Base-by-base conservation (phyloP, 2,113 vertebrate species). In the Anguilla rostrata region DNA sequence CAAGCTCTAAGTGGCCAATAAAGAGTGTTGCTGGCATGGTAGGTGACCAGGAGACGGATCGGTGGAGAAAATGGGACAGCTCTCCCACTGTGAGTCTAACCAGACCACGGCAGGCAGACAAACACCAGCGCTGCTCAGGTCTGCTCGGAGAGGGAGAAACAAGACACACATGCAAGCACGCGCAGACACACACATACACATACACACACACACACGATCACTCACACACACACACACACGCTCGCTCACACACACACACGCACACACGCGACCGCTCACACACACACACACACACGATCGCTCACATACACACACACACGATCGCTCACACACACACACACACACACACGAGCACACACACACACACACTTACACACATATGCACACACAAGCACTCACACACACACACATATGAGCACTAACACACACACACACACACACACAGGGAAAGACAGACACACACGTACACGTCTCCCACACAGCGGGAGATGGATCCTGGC, bases 21-120 rank as follows among this genome's bases (percentile, higher is more conserved):
- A 75, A 75, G 26, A 29, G 84, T 40, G 93, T 92, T 93, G 92
- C 92, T 93, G 94, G 94, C 94, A 90, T 95, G 92, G 93, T 90
- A 87, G 85, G 90, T 90, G 95, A 95, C 95, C 95, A 95, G 95
- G 96, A 96, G 96, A 94, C 94, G 95, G 95, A 96, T 96, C 96
- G 96, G 94, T 93, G 93, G 94, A 94, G 95, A 95, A 95, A 96
- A 96, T 95, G 95, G 95, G 95, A 95, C 95, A 93, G 95, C 94
- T 94, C 96, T 94, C 96, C 95, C 96, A 95, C 95, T 96, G 96
- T 95, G 96, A 95, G 95, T 96, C 95, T 95, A 96, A 96, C 96
- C 95, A 96, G 95, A 95, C 95, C 95, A 95, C 95, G 95, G 95
- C 94, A 94, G 95, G 94, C 91, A 94, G 71, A 85, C 29, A 49